A percentile compares a stretch with the other conserved stretches of the same genome.
Conservation (phyloP, 2,888 invertebrate species). For the Adineta ricciae region DNA sequence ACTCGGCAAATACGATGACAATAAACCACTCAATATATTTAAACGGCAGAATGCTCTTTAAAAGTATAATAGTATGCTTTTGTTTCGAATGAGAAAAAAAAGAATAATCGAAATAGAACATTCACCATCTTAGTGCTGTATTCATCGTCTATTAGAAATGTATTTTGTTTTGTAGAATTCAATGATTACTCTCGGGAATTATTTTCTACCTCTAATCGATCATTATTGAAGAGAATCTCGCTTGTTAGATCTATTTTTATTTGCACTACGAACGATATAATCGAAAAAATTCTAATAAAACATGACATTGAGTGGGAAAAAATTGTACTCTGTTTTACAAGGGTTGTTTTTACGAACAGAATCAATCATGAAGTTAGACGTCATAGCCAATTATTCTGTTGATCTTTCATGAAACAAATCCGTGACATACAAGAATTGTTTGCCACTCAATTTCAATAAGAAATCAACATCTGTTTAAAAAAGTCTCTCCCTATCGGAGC, state of each 20-base stretch:
- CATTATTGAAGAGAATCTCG: not conserved
- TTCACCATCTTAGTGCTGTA: not conserved
- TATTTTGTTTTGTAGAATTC: not conserved
- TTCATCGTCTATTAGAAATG: not conserved
- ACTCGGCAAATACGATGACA: not conserved
- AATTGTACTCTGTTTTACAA: not conserved
- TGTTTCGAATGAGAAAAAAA: not conserved
- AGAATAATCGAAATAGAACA: not conserved
- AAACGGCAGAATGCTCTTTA: not conserved
- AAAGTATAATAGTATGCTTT: not conserved
- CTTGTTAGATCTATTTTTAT: no score
- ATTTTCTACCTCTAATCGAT: not conserved
- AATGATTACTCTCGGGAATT: not conserved
- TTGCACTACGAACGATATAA: not conserved
- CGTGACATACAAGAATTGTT: not conserved
- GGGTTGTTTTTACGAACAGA: not conserved
- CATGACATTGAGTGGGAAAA: not conserved
- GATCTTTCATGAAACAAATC: not conserved
- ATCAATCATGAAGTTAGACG: not conserved
- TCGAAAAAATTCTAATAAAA: not conserved
- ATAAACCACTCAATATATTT: not conserved
- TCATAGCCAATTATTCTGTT: not conserved
- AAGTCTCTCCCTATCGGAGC: no score
- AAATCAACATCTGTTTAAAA: not conserved
- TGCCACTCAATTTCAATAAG: not conserved